Conservation (phyloP, 1,140 invertebrate genomes). For the Epicauta chinensis region DNA sequence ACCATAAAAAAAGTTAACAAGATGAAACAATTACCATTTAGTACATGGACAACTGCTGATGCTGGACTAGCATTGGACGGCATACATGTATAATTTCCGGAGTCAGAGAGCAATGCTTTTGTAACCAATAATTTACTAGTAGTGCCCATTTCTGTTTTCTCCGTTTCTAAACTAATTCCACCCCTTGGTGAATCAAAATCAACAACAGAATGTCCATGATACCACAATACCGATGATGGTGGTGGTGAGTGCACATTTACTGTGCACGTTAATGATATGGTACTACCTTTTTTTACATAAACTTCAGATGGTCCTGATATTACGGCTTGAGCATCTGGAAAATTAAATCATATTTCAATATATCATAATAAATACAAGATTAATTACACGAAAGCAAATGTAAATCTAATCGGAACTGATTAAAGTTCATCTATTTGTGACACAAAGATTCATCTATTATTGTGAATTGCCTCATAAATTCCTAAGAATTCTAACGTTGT, state of each 20-base stretch:
- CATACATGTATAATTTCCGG: constrained; percentile 83
- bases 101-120: constrained; percentile 76
- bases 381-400: no score
- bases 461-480: no score
- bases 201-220: constrained; percentile 71
- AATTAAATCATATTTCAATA: constrained; percentile 3
- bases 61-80: constrained; percentile 82
- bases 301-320: constrained; percentile 81
- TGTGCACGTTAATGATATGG: constrained; percentile 81
- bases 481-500: no score
- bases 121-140: constrained; percentile 84
- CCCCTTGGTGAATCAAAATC: constrained; percentile 81
- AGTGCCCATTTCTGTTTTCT: constrained; percentile 81
- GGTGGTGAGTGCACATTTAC: constrained; percentile 82
- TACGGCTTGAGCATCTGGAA: constrained; percentile 77
- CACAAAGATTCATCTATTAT: no score
- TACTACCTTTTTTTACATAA: constrained; percentile 84
- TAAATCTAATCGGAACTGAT: no score
- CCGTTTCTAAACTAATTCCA: constrained; percentile 84
- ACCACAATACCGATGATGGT: constrained; percentile 70
- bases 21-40: constrained; percentile 64
- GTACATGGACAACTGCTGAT: constrained; percentile 79
- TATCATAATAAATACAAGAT: no score
- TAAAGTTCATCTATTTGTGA: no score
- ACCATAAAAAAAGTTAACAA: no score